These are phyloP conservation scores for Platygyra sinensis DNA, from an alignment of 64 coral and sea anemone genomes.

Conservation along the genomic window DNA sequence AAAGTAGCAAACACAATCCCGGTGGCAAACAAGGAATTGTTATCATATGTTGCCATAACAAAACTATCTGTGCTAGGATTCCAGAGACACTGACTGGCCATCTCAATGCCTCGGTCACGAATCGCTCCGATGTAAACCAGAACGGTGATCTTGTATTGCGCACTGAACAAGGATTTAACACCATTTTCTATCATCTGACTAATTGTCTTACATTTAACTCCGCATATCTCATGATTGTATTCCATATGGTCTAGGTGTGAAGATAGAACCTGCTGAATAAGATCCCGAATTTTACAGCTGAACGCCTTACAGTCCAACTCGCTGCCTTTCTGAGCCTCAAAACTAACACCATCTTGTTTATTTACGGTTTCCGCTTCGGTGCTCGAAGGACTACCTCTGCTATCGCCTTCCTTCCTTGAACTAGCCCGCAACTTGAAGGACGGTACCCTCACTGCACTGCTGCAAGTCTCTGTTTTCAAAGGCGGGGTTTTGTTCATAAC, in stretches of 20 bases:
- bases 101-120: constrained; percentile 79
- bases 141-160: constrained; percentile 72
- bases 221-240: constrained; percentile 68
- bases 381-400: neutral
- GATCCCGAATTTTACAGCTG: constrained; percentile 51
- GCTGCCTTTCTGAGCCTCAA: neutral
- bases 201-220: constrained; percentile 69
- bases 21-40: constrained; percentile 68
- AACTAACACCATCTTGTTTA: constrained; percentile 3
- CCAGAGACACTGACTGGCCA: constrained; percentile 77
- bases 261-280: constrained; percentile 51
- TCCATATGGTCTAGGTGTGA: constrained; percentile 65
- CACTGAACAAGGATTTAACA: constrained; percentile 65
- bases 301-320: neutral
- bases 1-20: constrained; percentile 84
- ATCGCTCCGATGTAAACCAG: constrained; percentile 88
- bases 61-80: constrained; percentile 69
- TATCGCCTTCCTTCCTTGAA: neutral
- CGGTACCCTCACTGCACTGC: neutral
- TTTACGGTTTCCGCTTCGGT: constrained; percentile 23
- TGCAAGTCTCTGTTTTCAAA: neutral
- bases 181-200: constrained; percentile 83
- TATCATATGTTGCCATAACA: constrained; percentile 79
- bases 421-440: constrained; percentile 55
- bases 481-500: neutral